Evolutionary conservation across 1,140 invertebrate genomes (phyloP).

Genomic region (Bombus superbus): DNA sequence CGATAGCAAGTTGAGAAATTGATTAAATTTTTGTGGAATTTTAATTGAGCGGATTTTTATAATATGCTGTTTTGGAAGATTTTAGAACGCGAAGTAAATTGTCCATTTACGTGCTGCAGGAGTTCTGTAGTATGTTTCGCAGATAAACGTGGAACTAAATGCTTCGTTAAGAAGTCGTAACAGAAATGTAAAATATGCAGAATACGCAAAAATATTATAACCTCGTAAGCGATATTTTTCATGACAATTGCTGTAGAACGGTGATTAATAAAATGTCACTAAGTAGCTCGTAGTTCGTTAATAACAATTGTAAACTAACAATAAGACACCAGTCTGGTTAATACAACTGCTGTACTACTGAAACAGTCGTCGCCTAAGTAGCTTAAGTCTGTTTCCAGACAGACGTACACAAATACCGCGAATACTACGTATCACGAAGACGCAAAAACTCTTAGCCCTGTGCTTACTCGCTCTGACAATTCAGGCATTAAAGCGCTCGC

Average conservation of each 20-base stretch:
- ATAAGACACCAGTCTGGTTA: background rate
- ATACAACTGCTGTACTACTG: slow-evolving; percentile 8
- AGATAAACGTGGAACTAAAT: too few species aligned
- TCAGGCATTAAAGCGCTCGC: background rate
- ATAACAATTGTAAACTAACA: background rate
- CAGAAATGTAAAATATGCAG: background rate
- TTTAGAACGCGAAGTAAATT: too few species aligned
- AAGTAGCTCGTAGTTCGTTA: background rate
- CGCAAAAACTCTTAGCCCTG: background rate
- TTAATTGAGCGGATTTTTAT: background rate
- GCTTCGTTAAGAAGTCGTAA: too few species aligned
- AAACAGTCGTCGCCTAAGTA: background rate
- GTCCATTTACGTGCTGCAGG: too few species aligned
- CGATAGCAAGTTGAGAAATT: background rate
- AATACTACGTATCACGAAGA: background rate
- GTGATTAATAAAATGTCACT: background rate
- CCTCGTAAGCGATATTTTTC: background rate
- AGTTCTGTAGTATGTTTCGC: too few species aligned
- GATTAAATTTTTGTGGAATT: background rate
- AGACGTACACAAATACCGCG: background rate
- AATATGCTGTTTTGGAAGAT: too few species aligned
- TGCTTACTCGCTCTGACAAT: background rate
- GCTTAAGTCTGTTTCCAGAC: background rate
- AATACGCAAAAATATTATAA: background rate
- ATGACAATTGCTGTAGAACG: background rate